Conservation (phyloP, 37 sponge, comb jelly and placozoan species). For the Theonella swinhoei region DNA sequence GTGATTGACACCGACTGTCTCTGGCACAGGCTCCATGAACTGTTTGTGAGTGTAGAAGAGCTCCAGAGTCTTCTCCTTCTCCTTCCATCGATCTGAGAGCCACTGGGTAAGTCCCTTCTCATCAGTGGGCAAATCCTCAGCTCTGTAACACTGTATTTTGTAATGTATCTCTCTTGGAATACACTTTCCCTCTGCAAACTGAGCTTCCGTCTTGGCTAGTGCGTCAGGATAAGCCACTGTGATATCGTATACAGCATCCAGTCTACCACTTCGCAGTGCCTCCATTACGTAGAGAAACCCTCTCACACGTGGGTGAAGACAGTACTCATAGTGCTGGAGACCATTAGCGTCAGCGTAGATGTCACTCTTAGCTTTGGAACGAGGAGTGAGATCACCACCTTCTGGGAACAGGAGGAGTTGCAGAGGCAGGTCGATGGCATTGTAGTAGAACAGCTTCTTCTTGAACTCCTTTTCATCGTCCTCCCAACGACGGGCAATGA, state of each 20-base stretch:
- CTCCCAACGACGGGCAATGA: constrained; percentile 77
- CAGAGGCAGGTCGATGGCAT: constrained; percentile 40
- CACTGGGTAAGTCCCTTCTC: constrained; percentile 66
- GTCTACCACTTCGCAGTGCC: constrained; percentile 46
- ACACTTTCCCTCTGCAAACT: constrained; percentile 38
- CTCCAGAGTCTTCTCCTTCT: constrained; percentile 77
- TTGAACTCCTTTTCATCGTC: constrained; percentile 57
- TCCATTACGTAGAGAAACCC: constrained; percentile 71
- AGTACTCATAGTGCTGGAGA: constrained; percentile 73
- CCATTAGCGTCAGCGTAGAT: constrained; percentile 64
- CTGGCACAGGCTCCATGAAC: constrained; percentile 25
- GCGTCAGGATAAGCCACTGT: constrained; percentile 81
- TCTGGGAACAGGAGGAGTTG: constrained; percentile 89
- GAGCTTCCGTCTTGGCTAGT: constrained; percentile 64
- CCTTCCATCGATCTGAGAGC: constrained; percentile 62
- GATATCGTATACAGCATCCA: constrained; percentile 84
- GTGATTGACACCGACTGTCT: not conserved
- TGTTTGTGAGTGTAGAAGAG: constrained; percentile 60
- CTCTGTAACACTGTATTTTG: constrained; percentile 47
- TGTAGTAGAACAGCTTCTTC: constrained; percentile 68
- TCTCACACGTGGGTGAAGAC: constrained; percentile 77
- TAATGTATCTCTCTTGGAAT: constrained; percentile 80
- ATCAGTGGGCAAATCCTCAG: constrained; percentile 46
- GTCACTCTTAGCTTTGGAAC: constrained; percentile 62
- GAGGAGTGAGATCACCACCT: constrained; percentile 66